Conservation (phyloP, 2,113 vertebrate species). For the Ammodytes marinus region DNA sequence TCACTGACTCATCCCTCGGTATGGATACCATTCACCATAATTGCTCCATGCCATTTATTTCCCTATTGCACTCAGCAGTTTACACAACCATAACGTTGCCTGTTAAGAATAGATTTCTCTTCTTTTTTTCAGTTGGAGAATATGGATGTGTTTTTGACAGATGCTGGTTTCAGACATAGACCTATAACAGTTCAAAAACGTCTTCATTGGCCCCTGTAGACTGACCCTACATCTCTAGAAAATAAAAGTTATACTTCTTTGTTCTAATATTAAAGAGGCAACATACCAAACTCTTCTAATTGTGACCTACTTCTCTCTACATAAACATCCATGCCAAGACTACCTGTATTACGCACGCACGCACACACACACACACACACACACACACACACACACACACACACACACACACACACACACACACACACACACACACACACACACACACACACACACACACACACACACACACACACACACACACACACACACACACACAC, state of each 20-base stretch:
- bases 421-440: constrained; percentile 10
- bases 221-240: not conserved
- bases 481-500: constrained; percentile 11
- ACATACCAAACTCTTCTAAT: constrained; percentile 6
- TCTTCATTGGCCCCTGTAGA: not conserved
- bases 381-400: not conserved
- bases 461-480: constrained; percentile 8
- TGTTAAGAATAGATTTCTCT: not conserved
- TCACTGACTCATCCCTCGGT: not conserved
- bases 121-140: not conserved
- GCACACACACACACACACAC: constrained; percentile 10
- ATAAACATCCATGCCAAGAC: not conserved
- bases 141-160: not conserved
- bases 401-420: constrained; percentile 1
- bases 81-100: not conserved
- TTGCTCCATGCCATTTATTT: constrained; percentile 7
- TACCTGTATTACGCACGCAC: not conserved
- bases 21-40: constrained; percentile 9
- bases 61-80: not conserved
- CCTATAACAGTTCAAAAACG: not conserved
- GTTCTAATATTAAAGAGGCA: constrained; percentile 7
- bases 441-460: not conserved
- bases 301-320: constrained; percentile 18
- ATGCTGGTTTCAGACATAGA: not conserved
- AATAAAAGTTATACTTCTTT: not conserved